Base-by-base conservation (phyloP, 1,140 invertebrate genomes). In the Pseudoatta argentina region DNA sequence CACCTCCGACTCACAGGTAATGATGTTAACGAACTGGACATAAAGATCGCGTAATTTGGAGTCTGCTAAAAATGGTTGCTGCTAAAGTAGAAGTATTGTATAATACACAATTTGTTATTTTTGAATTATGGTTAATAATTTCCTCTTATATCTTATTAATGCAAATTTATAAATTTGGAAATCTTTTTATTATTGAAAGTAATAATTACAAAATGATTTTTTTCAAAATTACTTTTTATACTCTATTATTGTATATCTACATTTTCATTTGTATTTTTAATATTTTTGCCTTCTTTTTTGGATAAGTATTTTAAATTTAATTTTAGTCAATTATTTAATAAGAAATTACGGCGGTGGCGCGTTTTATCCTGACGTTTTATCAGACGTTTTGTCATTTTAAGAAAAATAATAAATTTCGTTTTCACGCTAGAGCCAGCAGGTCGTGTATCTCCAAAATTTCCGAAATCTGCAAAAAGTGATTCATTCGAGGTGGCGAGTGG, bases 381-480 rank as follows among this genome's bases (percentile, higher is more conserved):
- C 3, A 53, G 44, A 66, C 18, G 7, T 71, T 27, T 2, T 30
- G 27, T 30, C 0, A 61, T 53, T 48, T 61, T 51, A 48, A 61
- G n/a, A 27, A 2, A 53, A 64, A 18, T 57, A 77, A 85, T 12
- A 85, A 75, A 86, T 82, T 87, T 85, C 39, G 59, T 87, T 79
- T 67, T 0, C 30, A 71, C 55, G 73, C 86, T 81, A 96, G 96
- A 96, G 91, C 96, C 96, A 30, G 96, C 96, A 57, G 96, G 96
- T 95, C 95, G 96, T 87, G 96, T 96, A 24, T 95, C 95, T 53
- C 96, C 96, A 44, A 96, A 96, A 93, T 94, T 96, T 89, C 95
- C 96, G n/a, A 92, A 92, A 87, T 91, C 93, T 2, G 92, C 94
- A 27, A 95, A 93, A 85, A 91, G 88, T 64, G 89, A 95, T 66